Evolutionary conservation across 2,797 vertebrate genomes (phyloP), one percentile per base, ranked within the genome.

Genomic region (Hoplostethus atlanticus): DNA sequence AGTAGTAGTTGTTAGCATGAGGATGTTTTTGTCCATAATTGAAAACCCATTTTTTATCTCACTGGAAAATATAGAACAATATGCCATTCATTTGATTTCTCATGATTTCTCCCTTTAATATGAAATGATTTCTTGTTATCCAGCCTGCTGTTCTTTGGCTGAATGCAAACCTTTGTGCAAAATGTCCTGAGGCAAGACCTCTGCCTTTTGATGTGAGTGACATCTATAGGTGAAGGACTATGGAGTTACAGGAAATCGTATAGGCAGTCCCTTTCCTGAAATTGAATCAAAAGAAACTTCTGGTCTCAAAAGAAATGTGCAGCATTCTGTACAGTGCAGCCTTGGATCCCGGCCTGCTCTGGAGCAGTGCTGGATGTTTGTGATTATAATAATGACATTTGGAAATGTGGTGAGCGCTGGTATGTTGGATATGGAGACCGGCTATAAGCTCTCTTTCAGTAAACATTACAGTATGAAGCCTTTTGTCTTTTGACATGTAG

Each of bases 331-430:
- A 50, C 4, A 5, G 13, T 13, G 28, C 34, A 38, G 56, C 75
- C 66, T 48, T 71, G 64, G 38, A 36, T 17, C 2, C 36, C 31
- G 59, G 63, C 56, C 50, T 13, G 63, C 69, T 36, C 0, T 46
- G 48, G 42, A 30, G 38, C 6, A 36, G 47, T 2, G 57, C 67
- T 77, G 69, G 64, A 62, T 64, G 28, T 34, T 63, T 63, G 74
- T 62, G 77, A 86, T 73, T 66, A 76, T 64, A 68, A 71, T 76
- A 74, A 73, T 62, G 51, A 30, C 25, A 67, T 53, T 68, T 64
- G 62, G 74, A 79, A 47, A 64, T 71, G 68, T 51, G 72, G 65
- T 31, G 40, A 61, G 54, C 12, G 2, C n/a, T 44, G 70, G 75
- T 83, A 79, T 72, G 67, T 59, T 25, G 58, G 50, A 66, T 52